Evolutionary conservation across 2,797 vertebrate genomes (phyloP).

Genomic region (Chrysocyon brachyurus): DNA sequence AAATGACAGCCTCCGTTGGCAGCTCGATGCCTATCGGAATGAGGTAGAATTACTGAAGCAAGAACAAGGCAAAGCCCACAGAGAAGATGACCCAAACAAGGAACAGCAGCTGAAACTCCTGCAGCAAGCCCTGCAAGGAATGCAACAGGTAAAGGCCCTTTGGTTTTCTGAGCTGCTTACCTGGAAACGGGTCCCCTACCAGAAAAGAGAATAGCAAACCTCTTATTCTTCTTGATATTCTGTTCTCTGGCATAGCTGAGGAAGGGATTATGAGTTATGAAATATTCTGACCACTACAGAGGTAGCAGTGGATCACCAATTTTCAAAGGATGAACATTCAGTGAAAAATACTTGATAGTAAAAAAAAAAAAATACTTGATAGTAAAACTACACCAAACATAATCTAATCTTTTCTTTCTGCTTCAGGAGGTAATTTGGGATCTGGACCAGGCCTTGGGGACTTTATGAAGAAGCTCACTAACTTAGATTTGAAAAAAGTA

Average conservation of each 20-base stretch:
- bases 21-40: slow-evolving; percentile 96
- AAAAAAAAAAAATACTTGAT: slow-evolving; percentile 39
- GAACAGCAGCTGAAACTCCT: slow-evolving; percentile 96
- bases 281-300: slow-evolving; percentile 34
- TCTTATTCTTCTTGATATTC: slow-evolving; percentile 34
- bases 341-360: slow-evolving; percentile 46
- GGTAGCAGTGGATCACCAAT: neutral
- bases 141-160: slow-evolving; percentile 93
- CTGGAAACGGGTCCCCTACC: neutral
- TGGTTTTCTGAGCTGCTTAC: slow-evolving; percentile 26
- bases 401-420: slow-evolving; percentile 43
- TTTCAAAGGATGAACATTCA: slow-evolving; percentile 50
- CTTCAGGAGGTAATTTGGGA: slow-evolving; percentile 31
- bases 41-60: slow-evolving; percentile 97
- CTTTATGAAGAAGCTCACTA: slow-evolving; percentile 62
- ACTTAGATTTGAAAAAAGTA: slow-evolving; percentile 60
- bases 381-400: slow-evolving; percentile 10
- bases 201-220: slow-evolving; percentile 29
- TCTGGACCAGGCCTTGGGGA: neutral
- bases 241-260: slow-evolving; percentile 15
- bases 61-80: slow-evolving; percentile 94
- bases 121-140: slow-evolving; percentile 97
- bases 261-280: slow-evolving; percentile 36
- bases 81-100: slow-evolving; percentile 94
- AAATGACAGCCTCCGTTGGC: slow-evolving; percentile 97